Evolutionary conservation across 2,797 vertebrate genomes (phyloP), one percentile per base, ranked within the genome.

Genomic region (Coranthus polyacanthus): DNA sequence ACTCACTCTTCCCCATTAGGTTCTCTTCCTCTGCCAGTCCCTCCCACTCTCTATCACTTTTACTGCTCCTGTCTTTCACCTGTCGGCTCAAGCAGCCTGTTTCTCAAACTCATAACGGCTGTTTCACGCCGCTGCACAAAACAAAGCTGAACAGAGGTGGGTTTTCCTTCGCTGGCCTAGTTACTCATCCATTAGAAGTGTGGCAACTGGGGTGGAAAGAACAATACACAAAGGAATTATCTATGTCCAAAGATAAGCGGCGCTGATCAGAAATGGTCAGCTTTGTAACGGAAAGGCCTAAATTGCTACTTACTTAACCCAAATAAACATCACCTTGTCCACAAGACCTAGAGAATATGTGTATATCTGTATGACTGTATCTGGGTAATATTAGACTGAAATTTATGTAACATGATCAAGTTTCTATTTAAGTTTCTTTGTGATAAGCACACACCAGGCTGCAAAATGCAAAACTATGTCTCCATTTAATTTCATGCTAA

Each of bases 1-100:
- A 86, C 79, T 89, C 78, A 60, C 82, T 83, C 83, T 79, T 75
- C 72, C 81, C 82, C 80, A 87, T 90, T 90, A 90, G 67, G 45
- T 84, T 83, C 73, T 72, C 79, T 74, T 79, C 72, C 83, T 74
- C 81, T 56, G 53, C 67, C 67, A 45, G 70, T 75, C 79, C 84
- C 77, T 78, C 82, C 82, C 34, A 55, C 74, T 84, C 81, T 90
- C 85, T 78, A 74, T 88, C 84, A 76, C 79, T 77, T 69, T 74
- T 68, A 74, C 78, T 41, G 45, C 62, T 60, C 36, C 84, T 81
- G 80, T 85, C 84, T 64, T 85, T 88, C 87, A 88, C 88, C 83
- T 87, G 84, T 85, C 88, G 79, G 66, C 80, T 86, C 78, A 62
- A 46, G 59, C 74, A 46, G 69, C 58, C 47, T 45, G 47, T 62